Percentiles rank a stretch among this genome's conserved stretches.
These are phyloP conservation scores for Characodon lateralis DNA, from an alignment of 2,797 vertebrate species.

Conservation along the genomic window DNA sequence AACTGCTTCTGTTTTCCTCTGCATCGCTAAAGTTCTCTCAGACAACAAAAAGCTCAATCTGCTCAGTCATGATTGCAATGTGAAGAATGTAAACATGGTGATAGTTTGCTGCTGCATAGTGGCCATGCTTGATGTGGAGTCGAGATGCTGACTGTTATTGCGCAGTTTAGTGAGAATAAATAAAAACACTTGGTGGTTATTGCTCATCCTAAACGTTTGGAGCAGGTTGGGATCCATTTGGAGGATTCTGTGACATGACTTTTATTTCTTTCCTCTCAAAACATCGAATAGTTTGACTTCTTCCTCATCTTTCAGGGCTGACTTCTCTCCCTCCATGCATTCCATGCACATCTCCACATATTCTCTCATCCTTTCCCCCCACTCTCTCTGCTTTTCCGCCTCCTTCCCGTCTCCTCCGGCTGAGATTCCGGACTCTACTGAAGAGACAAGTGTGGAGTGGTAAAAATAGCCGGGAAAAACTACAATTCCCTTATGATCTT, in stretches of 20 bases:
- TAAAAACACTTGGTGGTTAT: background rate
- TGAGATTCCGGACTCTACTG: conserved; percentile 25
- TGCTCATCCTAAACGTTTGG: background rate
- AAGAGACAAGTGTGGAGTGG: conserved; percentile 16
- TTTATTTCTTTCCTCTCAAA: conserved; percentile 12
- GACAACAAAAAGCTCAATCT: conserved; percentile 1
- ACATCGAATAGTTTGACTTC: background rate
- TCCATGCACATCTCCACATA: conserved; percentile 18
- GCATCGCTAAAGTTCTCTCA: background rate
- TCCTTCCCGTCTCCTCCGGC: background rate
- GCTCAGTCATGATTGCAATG: background rate
- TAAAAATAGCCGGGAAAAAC: conserved; percentile 56
- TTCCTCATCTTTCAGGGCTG: conserved; percentile 14
- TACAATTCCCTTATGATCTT: conserved; percentile 50
- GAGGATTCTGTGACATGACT: conserved; percentile 11
- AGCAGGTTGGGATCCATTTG: background rate
- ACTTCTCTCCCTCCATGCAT: conserved; percentile 20
- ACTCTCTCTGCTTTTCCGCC: background rate
- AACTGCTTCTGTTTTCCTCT: background rate
- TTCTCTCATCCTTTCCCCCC: conserved; percentile 4
- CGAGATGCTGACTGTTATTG: background rate
- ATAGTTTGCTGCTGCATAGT: background rate
- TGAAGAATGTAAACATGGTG: conserved; percentile 40
- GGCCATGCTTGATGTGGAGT: background rate
- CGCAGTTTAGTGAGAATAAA: background rate